These are phyloP conservation scores for Sipha maydis DNA, from an alignment of 2,888 invertebrate species.

Conservation along the genomic window DNA sequence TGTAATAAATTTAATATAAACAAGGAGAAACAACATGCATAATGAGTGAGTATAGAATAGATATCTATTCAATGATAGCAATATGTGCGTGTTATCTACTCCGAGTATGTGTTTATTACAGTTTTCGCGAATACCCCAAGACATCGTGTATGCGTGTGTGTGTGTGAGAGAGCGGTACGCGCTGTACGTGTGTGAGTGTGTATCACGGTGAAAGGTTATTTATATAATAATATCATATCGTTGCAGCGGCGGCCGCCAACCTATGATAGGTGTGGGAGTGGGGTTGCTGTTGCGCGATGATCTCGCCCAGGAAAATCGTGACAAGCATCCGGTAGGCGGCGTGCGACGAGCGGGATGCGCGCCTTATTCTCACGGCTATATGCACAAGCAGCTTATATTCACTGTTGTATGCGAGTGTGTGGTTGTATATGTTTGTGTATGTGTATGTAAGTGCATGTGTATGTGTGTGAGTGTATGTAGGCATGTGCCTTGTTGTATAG, in stretches of 20 bases:
- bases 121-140: conserved; percentile 45
- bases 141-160: not conserved
- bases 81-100: conserved; percentile 10
- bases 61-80: too few relatives aligned
- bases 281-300: conserved; percentile 56
- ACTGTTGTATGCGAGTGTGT: conserved; percentile 33
- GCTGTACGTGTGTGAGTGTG: conserved; percentile 3
- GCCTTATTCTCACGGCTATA: conserved; percentile 61
- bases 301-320: conserved; percentile 62
- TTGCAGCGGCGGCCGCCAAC: conserved; percentile 12
- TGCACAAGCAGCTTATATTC: conserved; percentile 56
- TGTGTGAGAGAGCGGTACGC: not conserved
- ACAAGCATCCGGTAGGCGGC: conserved; percentile 61
- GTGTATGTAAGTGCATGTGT: not conserved
- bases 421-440: not conserved
- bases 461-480: conserved; percentile 44
- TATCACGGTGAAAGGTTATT: conserved; percentile 61
- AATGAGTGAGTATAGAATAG: too few relatives aligned
- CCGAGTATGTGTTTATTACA: conserved; percentile 29
- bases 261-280: not conserved
- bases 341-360: conserved; percentile 59
- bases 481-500: conserved; percentile 60
- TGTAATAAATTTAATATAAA: not conserved
- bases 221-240: conserved; percentile 61
- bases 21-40: too few relatives aligned